Evolutionary conservation across 1,140 invertebrate species (phyloP).

Genomic region (Theocolax elegans): DNA sequence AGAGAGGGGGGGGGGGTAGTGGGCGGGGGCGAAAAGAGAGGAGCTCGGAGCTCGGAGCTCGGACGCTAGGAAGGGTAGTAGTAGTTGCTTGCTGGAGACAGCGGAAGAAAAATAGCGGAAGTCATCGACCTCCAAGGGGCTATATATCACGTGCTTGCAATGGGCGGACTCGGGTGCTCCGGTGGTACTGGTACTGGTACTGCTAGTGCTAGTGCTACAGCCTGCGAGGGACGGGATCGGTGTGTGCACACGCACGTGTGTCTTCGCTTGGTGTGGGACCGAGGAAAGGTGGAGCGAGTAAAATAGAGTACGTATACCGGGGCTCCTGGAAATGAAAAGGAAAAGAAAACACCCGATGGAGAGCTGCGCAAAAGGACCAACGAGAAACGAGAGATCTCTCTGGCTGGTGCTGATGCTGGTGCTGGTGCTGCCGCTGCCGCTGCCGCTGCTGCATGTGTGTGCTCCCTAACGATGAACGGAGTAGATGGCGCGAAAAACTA

Average conservation of each 20-base stretch:
- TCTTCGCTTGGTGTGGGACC: constrained; percentile 8
- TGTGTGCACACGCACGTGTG: constrained; percentile 14
- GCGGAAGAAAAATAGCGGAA: constrained; percentile 80
- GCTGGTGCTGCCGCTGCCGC: too few species aligned
- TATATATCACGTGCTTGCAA: constrained; percentile 73
- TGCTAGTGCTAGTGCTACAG: too few species aligned
- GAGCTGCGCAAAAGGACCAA: constrained; percentile 29
- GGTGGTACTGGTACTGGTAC: not conserved
- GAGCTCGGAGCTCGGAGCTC: constrained; percentile 42
- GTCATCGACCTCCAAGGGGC: constrained; percentile 78
- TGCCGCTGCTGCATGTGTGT: not conserved
- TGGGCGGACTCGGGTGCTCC: constrained; percentile 50
- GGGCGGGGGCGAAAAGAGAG: constrained; percentile 38
- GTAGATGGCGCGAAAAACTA: constrained; percentile 24
- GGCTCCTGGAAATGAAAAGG: constrained; percentile 45
- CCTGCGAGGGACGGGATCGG: not conserved
- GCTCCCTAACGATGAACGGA: constrained; percentile 15
- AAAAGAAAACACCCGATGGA: constrained; percentile 45
- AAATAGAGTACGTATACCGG: constrained; percentile 46
- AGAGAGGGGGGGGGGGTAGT: not conserved
- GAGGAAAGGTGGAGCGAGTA: constrained; percentile 55
- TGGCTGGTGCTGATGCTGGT: too few species aligned
- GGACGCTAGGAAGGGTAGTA: constrained; percentile 64
- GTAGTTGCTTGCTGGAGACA: constrained; percentile 69
- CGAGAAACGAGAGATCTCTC: too few species aligned